phyloP scores from a whole-genome alignment of 2,797 vertebrate species.

The Psittacula echo region DNA sequence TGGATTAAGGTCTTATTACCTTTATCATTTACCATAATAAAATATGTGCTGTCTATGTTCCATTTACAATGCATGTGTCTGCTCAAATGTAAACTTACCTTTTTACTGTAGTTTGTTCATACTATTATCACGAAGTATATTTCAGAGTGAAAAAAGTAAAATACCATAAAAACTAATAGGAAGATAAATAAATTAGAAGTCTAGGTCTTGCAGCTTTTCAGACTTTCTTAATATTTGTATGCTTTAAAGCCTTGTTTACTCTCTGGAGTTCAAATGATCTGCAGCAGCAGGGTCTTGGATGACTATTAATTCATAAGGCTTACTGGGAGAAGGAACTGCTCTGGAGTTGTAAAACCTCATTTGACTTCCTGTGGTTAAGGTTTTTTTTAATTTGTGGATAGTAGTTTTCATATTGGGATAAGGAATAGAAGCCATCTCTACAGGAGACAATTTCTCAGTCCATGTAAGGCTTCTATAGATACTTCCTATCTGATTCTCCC shows the following conservation, averaged over 20 bases:
- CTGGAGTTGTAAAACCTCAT: background rate
- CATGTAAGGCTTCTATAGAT: background rate
- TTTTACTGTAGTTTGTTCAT: background rate
- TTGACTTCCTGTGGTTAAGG: background rate
- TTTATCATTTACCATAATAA: background rate
- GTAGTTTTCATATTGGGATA: background rate
- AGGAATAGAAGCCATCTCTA: background rate
- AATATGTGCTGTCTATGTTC: background rate
- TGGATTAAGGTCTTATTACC: background rate
- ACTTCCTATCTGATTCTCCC: background rate
- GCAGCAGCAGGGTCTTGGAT: background rate
- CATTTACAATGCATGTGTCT: background rate
- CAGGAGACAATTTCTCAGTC: background rate
- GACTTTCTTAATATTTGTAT: background rate
- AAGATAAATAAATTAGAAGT: background rate
- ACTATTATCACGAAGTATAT: background rate
- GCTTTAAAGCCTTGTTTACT: background rate
- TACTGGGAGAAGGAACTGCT: background rate
- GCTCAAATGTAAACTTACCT: background rate
- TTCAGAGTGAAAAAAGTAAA: background rate
- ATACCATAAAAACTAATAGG: background rate
- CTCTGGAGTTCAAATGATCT: background rate
- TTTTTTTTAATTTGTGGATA: conserved; percentile 3
- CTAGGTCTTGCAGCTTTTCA: background rate
- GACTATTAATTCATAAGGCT: background rate